Percentiles rank a stretch among this genome's conserved stretches.
Evolutionary conservation across 2,797 vertebrate species (phyloP).

Genomic region (Urophycis tenuis): DNA sequence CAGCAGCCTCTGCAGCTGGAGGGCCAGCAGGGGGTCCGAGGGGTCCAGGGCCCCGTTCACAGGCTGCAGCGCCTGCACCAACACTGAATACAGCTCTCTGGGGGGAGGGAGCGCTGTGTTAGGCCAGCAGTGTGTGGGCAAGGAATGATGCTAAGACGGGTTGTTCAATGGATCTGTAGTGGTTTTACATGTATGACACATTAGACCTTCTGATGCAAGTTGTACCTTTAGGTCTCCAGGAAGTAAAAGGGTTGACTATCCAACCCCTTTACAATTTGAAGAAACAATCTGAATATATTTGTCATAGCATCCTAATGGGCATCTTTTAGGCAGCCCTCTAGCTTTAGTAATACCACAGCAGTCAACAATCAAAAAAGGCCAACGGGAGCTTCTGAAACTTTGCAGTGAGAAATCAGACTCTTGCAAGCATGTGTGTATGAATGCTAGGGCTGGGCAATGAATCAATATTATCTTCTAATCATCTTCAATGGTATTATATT

Average conservation of each 20-base stretch:
- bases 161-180: background rate
- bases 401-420: background rate
- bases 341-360: background rate
- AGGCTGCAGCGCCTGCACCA: conserved; percentile 77
- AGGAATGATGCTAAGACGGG: background rate
- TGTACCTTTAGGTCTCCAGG: background rate
- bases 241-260: background rate
- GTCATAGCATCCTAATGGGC: background rate
- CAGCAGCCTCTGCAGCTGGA: conserved; percentile 71
- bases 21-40: conserved; percentile 44
- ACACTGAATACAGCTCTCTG: conserved; percentile 88
- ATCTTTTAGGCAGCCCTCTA: background rate
- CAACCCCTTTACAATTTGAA: background rate
- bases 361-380: background rate
- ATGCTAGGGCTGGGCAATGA: background rate
- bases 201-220: background rate
- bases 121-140: background rate
- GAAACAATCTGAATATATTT: background rate
- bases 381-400: background rate
- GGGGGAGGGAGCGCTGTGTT: conserved; percentile 14
- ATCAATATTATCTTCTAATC: background rate
- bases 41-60: conserved; percentile 53
- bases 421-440: background rate
- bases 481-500: background rate
- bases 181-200: background rate